Evolutionary conservation across 2,797 vertebrate species (phyloP), one percentile per base, ranked within the genome.

Genomic region (Rhadinocentrus ornatus): DNA sequence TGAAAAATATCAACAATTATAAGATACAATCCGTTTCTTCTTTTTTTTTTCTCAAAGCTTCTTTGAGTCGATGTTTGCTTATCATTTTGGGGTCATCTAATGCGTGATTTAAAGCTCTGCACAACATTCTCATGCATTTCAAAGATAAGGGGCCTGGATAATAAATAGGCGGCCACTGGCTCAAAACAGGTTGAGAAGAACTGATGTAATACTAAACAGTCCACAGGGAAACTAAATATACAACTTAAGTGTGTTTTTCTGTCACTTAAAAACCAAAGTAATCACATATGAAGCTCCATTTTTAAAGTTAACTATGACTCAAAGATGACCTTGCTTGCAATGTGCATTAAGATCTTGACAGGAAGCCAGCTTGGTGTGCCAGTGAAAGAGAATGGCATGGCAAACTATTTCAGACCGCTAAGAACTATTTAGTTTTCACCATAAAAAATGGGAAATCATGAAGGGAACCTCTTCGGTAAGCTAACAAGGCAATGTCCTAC

Each of bases 391-490:
- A 86, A 76, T 74, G 81, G 60, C 85, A 77, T 26, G 66, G 62
- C 48, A 71, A 71, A 72, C 66, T 66, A 50, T 76, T 77, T 69
- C 56, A 71, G 73, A 66, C 69, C 65, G 75, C 62, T 24, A 77
- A 83, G 73, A 85, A 65, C 67, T 66, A 82, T 82, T 86, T 86
- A 84, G 60, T 66, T 74, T 56, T 37, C 69, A 76, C 78, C 57
- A 62, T 69, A 72, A 60, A 50, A 60, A 53, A n/a, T n/a, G 52
- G 58, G 35, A 76, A 76, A 65, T 41, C n/a, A 31, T 31, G 7
- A 70, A 65, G 6, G 6, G 27, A 66, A 41, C 53, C 68, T 78
- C 55, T 71, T 74, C 62, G 55, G 39, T 31, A 54, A 29, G 56
- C 71, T 66, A 61, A 66, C 69, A 75, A 78, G 34, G n/a, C n/a